Evolutionary conservation across 2,797 vertebrate genomes (phyloP).

Genomic region (Phataginus tricuspis): DNA sequence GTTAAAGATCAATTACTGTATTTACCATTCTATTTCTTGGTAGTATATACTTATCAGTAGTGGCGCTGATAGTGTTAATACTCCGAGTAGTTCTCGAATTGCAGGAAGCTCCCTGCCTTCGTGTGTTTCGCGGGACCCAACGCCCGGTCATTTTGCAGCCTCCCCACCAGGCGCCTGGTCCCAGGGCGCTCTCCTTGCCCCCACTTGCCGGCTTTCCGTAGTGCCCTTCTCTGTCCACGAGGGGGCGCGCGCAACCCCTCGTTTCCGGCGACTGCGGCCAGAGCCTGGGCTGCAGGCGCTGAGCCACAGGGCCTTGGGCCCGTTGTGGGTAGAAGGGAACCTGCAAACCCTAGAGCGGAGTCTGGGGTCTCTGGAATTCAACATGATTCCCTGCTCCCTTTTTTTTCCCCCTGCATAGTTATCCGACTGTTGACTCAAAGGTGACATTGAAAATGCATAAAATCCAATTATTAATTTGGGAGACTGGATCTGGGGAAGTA

Average conservation of each 20-base stretch:
- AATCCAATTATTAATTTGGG: background rate
- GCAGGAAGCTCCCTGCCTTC: background rate
- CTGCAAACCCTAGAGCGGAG: rapidly evolving
- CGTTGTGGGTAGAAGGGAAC: background rate
- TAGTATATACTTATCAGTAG: background rate
- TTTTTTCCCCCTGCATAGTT: background rate
- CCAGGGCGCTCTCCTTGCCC: rapidly evolving
- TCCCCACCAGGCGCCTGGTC: no score
- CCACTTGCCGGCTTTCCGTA: rapidly evolving
- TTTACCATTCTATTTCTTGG: background rate
- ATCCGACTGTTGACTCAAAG: background rate
- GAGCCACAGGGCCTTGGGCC: rapidly evolving
- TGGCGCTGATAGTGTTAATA: background rate
- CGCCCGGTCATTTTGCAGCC: background rate
- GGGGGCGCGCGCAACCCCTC: conserved; percentile 18
- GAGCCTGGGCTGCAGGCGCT: rapidly evolving
- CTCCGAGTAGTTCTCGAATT: background rate
- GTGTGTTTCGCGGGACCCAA: background rate
- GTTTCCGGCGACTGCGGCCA: rapidly evolving
- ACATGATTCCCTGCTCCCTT: background rate
- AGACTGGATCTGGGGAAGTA: background rate
- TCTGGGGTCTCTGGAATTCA: background rate
- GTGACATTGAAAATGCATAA: background rate
- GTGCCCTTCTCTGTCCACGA: background rate
- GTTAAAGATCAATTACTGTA: background rate